phyloP scores from a whole-genome alignment of 2,888 invertebrate genomes.

The Tinea trinotella region DNA sequence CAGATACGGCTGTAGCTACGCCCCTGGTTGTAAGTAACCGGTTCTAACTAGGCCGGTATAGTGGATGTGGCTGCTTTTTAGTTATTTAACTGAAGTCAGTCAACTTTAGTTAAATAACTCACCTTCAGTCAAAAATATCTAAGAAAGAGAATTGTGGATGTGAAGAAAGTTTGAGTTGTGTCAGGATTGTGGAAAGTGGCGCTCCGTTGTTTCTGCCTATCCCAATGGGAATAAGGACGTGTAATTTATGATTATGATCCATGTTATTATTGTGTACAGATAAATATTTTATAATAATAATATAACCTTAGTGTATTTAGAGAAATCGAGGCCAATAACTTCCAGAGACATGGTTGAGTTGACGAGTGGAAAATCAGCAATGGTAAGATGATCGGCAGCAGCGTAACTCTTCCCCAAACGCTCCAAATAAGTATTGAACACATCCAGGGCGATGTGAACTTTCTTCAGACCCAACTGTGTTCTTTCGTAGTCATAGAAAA shows the following conservation, averaged over 20 bases:
- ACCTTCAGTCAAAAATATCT: too few relatives aligned
- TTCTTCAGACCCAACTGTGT: conserved; percentile 78
- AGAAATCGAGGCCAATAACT: conserved; percentile 77
- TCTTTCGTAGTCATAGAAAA: conserved; percentile 82
- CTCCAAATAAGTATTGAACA: conserved; percentile 78
- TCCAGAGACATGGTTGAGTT: conserved; percentile 82
- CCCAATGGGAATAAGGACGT: too few relatives aligned
- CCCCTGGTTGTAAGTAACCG: too few relatives aligned
- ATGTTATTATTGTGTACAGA: background rate
- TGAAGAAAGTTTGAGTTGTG: too few relatives aligned
- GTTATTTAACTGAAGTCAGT: too few relatives aligned
- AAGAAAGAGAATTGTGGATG: too few relatives aligned
- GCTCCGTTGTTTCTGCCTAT: too few relatives aligned
- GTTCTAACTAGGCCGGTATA: too few relatives aligned
- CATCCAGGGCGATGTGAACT: conserved; percentile 75
- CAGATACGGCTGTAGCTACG: too few relatives aligned
- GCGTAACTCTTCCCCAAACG: conserved; percentile 75
- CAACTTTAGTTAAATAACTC: too few relatives aligned
- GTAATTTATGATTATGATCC: background rate
- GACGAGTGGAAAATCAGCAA: conserved; percentile 81
- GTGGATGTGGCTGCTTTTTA: too few relatives aligned
- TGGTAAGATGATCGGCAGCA: conserved; percentile 78
- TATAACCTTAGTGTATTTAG: conserved; percentile 66
- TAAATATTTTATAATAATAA: conserved; percentile 13
- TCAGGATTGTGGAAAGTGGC: too few relatives aligned